A percentile compares a stretch with the other conserved stretches of the same genome.
These are phyloP conservation scores for Tortricodes alternella DNA, from an alignment of 2,888 invertebrate species.

Conservation along the genomic window DNA sequence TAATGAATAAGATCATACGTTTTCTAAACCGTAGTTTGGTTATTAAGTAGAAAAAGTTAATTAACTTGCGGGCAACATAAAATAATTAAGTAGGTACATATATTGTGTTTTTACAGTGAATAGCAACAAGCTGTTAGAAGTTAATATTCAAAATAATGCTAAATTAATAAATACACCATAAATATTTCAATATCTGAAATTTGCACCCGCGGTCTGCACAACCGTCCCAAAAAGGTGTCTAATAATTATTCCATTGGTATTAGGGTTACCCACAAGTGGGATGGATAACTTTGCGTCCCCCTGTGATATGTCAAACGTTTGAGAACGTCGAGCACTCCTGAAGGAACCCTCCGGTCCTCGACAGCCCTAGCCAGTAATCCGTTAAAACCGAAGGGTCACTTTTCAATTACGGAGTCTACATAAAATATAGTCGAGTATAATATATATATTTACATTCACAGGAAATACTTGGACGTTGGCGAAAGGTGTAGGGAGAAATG, in stretches of 20 bases:
- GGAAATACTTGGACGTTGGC: neutral
- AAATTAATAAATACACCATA: neutral
- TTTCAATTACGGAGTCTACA: constrained; percentile 36
- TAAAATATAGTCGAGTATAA: constrained; percentile 54
- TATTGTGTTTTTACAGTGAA: neutral
- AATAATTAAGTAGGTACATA: too few relatives aligned
- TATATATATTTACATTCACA: constrained; percentile 42
- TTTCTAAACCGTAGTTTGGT: too few relatives aligned
- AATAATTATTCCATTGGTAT: constrained; percentile 31
- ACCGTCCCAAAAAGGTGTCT: constrained; percentile 22
- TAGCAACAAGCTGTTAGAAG: too few relatives aligned
- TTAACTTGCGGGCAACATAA: too few relatives aligned
- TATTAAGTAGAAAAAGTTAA: too few relatives aligned
- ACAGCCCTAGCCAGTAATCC: constrained; percentile 73
- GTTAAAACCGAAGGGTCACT: constrained; percentile 68
- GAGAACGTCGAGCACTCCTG: constrained; percentile 33
- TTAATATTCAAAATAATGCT: neutral
- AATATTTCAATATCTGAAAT: neutral
- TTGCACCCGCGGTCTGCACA: neutral
- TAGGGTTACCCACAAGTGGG: constrained; percentile 28
- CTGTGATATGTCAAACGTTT: constrained; percentile 57
- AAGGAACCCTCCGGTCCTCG: constrained; percentile 57
- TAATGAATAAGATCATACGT: too few relatives aligned
- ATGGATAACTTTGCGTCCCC: constrained; percentile 59
- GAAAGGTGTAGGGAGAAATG: too few relatives aligned